Evolutionary conservation across 2,888 invertebrate genomes (phyloP), one percentile per base, ranked within the genome.

Genomic region (Tryphoninae sp.): DNA sequence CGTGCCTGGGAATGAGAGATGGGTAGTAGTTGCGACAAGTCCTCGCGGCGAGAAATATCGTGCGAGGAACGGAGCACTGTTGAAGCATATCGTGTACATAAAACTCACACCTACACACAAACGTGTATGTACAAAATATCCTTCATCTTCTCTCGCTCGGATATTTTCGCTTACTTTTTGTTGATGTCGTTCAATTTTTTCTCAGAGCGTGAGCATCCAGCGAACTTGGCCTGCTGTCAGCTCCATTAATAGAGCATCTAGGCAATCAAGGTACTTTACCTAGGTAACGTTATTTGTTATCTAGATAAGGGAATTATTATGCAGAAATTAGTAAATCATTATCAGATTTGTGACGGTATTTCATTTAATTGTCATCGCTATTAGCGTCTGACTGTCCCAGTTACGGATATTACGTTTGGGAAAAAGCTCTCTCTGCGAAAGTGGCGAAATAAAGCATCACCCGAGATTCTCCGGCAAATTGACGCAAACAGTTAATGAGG

Each of bases 1-100:
- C 79, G 81, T 82, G 69, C 79, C 80, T 79, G 79, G 76, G 81
- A 77, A 81, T 79, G 77, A 81, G 78, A 74, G 78, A 3, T n/a
- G 72, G 53, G 61, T 67, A 51, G 61, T 19, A 16, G 53, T 53
- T 53, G 53, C 6, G 0, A 13, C 45, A 8, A 8, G 65, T 49
- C 22, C 53, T 73, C 81, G 53, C 71, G 42, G 78, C 64, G 74
- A 67, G 65, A 82, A 72, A 71, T 75, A 78, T 82, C 78, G 78
- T 71, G 62, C 75, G 61, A 72, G 49, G 67, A 67, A 67, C 67
- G 62, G 65, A 67, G 16, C 49, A 59, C 33, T 62, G 22, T 8
- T 8, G 19, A 55, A 23, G 9, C 26, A 23, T 58, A 19, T 22
- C 58, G 49, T 58, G 40, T 58, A 58, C 45, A 49, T 13, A 11